Evolutionary conservation across 2,113 vertebrate species (phyloP).

Genomic region (Psophia crepitans): DNA sequence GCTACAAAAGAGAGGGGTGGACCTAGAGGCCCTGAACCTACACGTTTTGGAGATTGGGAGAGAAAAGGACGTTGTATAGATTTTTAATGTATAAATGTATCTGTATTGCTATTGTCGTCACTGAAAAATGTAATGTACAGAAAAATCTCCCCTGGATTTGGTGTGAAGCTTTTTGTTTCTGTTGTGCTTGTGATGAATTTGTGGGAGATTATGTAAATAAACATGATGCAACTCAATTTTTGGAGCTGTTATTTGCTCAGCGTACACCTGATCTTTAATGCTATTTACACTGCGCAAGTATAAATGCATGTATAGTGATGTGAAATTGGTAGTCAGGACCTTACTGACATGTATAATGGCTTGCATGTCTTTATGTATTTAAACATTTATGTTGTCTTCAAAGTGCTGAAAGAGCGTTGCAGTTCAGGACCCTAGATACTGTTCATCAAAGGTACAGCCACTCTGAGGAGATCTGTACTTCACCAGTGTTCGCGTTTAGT

Average conservation of each 20-base stretch:
- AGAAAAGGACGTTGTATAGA: slow-evolving; percentile 96
- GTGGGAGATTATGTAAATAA: neutral
- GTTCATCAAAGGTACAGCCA: neutral
- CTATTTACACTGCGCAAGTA: neutral
- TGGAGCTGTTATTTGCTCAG: neutral
- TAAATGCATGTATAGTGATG: neutral
- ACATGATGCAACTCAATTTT: neutral
- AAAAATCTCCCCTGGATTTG: neutral
- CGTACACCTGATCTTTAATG: neutral
- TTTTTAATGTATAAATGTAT: slow-evolving; percentile 76
- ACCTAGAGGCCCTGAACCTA: slow-evolving; percentile 93
- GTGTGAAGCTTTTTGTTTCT: neutral
- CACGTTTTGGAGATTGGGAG: slow-evolving; percentile 97
- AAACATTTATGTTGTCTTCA: neutral
- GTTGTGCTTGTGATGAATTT: neutral
- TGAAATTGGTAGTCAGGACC: neutral
- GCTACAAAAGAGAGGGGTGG: slow-evolving; percentile 92
- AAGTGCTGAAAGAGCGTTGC: neutral
- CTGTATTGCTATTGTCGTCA: neutral
- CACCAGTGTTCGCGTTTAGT: neutral
- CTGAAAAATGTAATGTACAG: neutral
- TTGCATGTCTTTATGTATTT: neutral
- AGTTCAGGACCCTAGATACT: neutral
- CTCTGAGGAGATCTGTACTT: neutral
- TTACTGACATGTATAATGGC: neutral